Conservation (phyloP, 2,888 invertebrate species). For the Cantharis lateralis region DNA sequence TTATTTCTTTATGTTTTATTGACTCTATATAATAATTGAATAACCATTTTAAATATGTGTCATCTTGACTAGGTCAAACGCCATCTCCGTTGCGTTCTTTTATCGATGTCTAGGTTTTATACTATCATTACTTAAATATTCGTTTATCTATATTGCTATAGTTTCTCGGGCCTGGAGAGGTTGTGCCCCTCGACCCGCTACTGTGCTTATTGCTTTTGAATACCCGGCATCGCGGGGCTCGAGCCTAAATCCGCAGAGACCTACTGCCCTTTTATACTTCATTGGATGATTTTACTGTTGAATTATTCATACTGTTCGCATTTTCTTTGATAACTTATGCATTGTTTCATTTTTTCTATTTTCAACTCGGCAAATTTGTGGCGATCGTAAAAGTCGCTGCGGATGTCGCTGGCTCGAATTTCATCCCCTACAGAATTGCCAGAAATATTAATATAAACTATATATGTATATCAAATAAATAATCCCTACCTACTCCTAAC, state of each 20-base stretch:
- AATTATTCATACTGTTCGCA: conserved; percentile 34
- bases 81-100: conserved; percentile 31
- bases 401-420: conserved; percentile 39
- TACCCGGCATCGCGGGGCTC: conserved; percentile 56
- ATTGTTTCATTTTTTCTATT: conserved; percentile 22
- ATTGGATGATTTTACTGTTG: conserved; percentile 34
- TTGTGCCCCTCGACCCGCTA: conserved; percentile 44
- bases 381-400: conserved; percentile 33
- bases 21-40: conserved; percentile 26
- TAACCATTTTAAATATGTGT: conserved; percentile 4
- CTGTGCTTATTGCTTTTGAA: conserved; percentile 59
- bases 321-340: conserved; percentile 32
- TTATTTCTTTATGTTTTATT: conserved; percentile 6
- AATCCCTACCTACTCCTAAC: conserved; percentile 44
- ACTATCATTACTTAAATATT: conserved; percentile 42
- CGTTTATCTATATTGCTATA: conserved; percentile 57
- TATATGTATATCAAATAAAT: conserved; percentile 54
- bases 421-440: conserved; percentile 53
- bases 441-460: conserved; percentile 50
- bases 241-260: conserved; percentile 43
- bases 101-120: conserved; percentile 32
- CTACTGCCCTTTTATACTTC: conserved; percentile 41
- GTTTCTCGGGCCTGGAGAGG: conserved; percentile 48
- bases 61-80: conserved; percentile 27
- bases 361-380: neutral